Base-by-base conservation (phyloP, 1,140 invertebrate species). In the Drosophila tropicalis region DNA sequence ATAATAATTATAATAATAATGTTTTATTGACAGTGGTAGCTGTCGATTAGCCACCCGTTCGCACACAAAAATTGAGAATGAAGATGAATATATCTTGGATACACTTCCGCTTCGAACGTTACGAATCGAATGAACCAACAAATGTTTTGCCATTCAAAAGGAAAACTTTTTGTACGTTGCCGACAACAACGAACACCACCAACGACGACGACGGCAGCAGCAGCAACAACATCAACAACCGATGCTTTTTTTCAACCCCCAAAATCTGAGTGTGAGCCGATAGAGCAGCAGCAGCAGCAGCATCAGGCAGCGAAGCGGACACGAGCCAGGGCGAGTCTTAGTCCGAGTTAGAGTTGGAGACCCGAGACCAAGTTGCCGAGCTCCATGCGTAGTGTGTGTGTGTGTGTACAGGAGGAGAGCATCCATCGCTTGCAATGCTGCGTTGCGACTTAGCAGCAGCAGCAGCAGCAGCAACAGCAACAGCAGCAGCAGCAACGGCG, bases 121-220 rank as follows among this genome's bases (percentile, higher is more conserved):
- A 72, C 83, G 81, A 90, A 89, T 82, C 81, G 90, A 91, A 91
- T 91, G 90, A 91, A 74, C 82, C 77, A 85, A 90, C 86, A 84
- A 89, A 75, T 74, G 83, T 56, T 87, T 80, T 79, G 68, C 72
- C 86, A 84, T 89, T 91, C 61, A 91, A 76, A 86, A 91, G 79
- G 90, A 91, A 91, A 91, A 90, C 90, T 89, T 87, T 89, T 89
- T 71, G 75, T 10, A 12, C 84, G 65, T 80, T 67, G 55, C 79
- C 44, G 44, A 47, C 44, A 17, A 47, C 44, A 17, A 47, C 44
- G 44, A 51, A 19, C 15, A 47, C 44, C 15, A 47, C 44, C 44
- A 47, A 47, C 44, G 44, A 47, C 44, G 2, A 70, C 64, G 41
- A 54, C 63, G 58, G 34, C 34, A 36, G 10, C 34, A 12, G 62